phyloP scores from a whole-genome alignment of 2,113 vertebrate species.

The Microtus montanus region DNA sequence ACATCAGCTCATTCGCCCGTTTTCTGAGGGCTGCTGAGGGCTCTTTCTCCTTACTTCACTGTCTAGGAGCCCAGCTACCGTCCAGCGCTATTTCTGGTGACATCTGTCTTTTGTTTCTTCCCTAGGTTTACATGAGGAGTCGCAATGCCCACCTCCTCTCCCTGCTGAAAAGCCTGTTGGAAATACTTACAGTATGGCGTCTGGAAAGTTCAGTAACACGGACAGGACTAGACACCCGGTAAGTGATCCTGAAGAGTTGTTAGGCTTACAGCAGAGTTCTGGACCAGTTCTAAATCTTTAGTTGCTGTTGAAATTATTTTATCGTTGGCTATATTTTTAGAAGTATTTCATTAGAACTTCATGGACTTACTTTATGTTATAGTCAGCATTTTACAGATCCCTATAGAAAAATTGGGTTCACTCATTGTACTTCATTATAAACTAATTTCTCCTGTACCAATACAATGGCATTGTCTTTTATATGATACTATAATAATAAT shows the following conservation, averaged over 20 bases:
- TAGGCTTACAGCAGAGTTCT: background rate
- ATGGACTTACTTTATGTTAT: background rate
- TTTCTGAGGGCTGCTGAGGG: conserved; percentile 7
- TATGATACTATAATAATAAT: conserved; percentile 40
- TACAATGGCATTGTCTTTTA: conserved; percentile 46
- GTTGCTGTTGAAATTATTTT: conserved; percentile 26
- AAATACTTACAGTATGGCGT: conserved; percentile 72
- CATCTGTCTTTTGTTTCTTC: conserved; percentile 75
- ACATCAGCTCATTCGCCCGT: background rate
- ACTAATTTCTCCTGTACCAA: conserved; percentile 51
- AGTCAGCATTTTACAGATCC: conserved; percentile 1
- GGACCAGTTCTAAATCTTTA: background rate
- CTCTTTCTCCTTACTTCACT: conserved; percentile 14
- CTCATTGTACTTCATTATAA: conserved; percentile 49
- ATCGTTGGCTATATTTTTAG: background rate
- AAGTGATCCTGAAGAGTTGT: conserved; percentile 53
- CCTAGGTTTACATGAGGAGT: conserved; percentile 83
- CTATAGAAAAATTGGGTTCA: background rate
- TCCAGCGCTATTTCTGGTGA: conserved; percentile 48
- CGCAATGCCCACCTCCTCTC: conserved; percentile 88
- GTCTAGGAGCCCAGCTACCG: background rate
- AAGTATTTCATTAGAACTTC: background rate
- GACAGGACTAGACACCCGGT: conserved; percentile 81
- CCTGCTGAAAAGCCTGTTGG: conserved; percentile 91
- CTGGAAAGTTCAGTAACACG: conserved; percentile 76